These are phyloP conservation scores for Tribolium freemani DNA, from an alignment of 2,888 invertebrate genomes.

Conservation along the genomic window DNA sequence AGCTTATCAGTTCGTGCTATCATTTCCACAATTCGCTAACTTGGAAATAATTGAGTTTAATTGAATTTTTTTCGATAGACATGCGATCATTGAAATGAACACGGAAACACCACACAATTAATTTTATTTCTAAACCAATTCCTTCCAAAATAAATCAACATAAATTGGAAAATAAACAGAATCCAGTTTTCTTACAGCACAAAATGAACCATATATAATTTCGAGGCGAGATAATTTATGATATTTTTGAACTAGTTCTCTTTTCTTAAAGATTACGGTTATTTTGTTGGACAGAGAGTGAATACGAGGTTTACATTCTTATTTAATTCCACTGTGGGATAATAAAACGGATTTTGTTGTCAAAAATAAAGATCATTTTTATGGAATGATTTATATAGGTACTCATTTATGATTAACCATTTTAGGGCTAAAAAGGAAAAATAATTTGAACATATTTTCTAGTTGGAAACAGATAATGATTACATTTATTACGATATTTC, in stretches of 20 bases:
- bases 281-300: background rate
- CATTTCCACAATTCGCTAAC: constrained; percentile 28
- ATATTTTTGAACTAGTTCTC: constrained; percentile 5
- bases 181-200: background rate
- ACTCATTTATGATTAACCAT: background rate
- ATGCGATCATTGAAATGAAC: constrained; percentile 17
- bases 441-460: background rate
- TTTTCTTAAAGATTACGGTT: background rate
- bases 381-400: background rate
- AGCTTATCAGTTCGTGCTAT: constrained; percentile 22
- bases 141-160: background rate
- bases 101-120: background rate
- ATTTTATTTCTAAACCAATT: constrained; percentile 2
- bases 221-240: constrained; percentile 2
- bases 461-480: background rate
- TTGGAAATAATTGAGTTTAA: constrained; percentile 26
- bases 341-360: background rate
- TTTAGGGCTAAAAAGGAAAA: background rate
- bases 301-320: background rate
- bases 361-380: background rate
- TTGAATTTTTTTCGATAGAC: constrained; percentile 18
- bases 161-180: background rate
- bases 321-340: background rate
- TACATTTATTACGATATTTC: no score
- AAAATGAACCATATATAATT: constrained; percentile 15